Conservation (phyloP, 2,797 vertebrate genomes). For the Gambelia wislizenii region DNA sequence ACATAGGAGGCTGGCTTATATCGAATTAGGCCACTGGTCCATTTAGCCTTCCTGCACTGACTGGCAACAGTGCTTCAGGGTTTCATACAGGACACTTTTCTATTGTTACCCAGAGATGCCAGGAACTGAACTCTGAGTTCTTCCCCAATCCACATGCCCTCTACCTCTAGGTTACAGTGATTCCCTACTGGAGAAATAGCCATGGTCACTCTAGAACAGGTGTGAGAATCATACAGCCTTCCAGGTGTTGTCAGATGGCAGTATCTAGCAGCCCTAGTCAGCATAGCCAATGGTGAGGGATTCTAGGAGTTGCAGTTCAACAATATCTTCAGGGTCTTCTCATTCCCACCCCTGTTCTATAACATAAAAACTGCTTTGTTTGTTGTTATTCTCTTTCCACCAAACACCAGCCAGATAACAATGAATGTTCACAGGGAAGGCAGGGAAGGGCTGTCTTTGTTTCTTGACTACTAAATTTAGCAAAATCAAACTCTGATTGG, state of each 20-base stretch:
- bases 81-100: background rate
- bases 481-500: background rate
- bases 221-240: no score
- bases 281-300: no score
- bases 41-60: background rate
- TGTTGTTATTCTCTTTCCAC: no score
- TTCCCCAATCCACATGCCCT: no score
- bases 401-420: background rate
- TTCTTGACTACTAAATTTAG: background rate
- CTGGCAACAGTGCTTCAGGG: background rate
- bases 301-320: no score
- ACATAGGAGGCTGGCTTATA: background rate
- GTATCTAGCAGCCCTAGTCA: no score
- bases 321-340: no score
- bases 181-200: no score
- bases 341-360: background rate
- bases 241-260: no score
- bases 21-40: background rate
- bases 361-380: background rate
- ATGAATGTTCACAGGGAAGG: background rate
- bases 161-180: no score
- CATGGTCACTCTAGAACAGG: no score
- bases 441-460: background rate
- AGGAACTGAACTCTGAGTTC: no score
- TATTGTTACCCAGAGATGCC: background rate